Base-by-base conservation (phyloP, 2,888 invertebrate genomes). In the Aleiodes testaceus region DNA sequence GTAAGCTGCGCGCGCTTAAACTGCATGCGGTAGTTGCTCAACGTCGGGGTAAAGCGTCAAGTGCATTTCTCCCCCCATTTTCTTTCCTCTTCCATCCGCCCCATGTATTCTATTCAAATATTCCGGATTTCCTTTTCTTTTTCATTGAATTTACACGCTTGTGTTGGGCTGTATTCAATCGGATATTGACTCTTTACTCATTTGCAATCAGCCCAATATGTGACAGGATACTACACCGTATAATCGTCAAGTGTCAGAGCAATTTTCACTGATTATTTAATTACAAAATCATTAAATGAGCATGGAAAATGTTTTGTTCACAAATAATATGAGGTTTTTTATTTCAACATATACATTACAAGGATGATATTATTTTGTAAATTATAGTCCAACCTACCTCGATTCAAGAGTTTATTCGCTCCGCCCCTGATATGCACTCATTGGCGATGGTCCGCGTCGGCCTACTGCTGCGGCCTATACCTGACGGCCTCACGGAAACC, bases 351-450 rank as follows among this genome's bases (percentile, higher is more conserved):
- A 42, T 16, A 36, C 42, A 11, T 36, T 55, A 20, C 11, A 30
- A 20, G 18, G 18, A 66, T 11, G 9, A 36, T 36, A 36, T 36
- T 36, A 36, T 36, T 36, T 36, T 36, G 36, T 36, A 52, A 72
- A 69, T 59, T 30, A 52, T 49, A 50, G 69, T 63, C 47, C 68
- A 44, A 65, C 53, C 64, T 63, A 72, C 16, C 70, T 49, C 12
- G 20, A 66, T 66, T 64, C 63, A 26, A 74, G 73, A 74, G 76
- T 74, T 72, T 74, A 76, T 77, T 81, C 77, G 85, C 85, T 80
- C 85, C 85, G 85, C 85, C 85, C 84, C 81, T 81, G 80, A 83
- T 81, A 84, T 84, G 84, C 85, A 85, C 79, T 84, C 84, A 85
- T 85, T 85, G 85, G 85, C 81, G 85, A 85, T 82, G 83, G 79